A percentile compares a stretch with the other conserved stretches of the same genome.
These are phyloP conservation scores for Caenorhabditis sp. DNA, from an alignment of 2,888 invertebrate genomes.

Conservation along the genomic window DNA sequence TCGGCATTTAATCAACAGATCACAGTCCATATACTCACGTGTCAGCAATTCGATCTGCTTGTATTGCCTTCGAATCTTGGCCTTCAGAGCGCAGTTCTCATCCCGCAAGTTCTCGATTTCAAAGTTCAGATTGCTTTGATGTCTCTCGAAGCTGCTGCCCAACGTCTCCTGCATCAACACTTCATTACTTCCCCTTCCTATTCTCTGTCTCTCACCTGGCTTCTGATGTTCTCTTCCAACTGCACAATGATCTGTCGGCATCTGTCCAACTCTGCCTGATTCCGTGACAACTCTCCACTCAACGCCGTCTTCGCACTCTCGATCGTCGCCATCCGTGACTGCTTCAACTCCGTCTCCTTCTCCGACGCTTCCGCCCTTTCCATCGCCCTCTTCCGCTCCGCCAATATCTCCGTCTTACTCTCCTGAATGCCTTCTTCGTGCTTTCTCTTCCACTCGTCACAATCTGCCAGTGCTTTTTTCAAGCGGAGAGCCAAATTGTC, in stretches of 20 bases:
- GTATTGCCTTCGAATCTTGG: constrained; percentile 71
- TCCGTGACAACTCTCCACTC: constrained; percentile 63
- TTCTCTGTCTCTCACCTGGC: constrained; percentile 61
- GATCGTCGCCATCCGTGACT: constrained; percentile 58
- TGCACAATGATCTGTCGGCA: constrained; percentile 68
- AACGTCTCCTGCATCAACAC: constrained; percentile 69
- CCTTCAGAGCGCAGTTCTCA: constrained; percentile 74
- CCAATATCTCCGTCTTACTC: constrained; percentile 69
- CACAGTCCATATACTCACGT: no score
- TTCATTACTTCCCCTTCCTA: no score
- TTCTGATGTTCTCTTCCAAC: constrained; percentile 68
- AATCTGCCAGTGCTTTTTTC: constrained; percentile 66
- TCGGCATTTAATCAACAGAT: neutral
- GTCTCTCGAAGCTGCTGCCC: constrained; percentile 72
- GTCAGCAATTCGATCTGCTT: constrained; percentile 76
- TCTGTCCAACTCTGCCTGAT: constrained; percentile 68
- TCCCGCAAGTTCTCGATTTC: constrained; percentile 73
- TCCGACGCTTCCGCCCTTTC: constrained; percentile 67
- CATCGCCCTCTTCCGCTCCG: constrained; percentile 69
- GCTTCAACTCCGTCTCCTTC: constrained; percentile 67
- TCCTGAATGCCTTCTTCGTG: constrained; percentile 68
- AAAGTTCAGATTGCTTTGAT: constrained; percentile 64
- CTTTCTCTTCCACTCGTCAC: constrained; percentile 70
- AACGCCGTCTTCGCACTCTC: constrained; percentile 68
- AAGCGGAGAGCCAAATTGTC: constrained; percentile 65